phyloP scores from a whole-genome alignment of 2,113 vertebrate genomes.

The Platycercus adscitus region DNA sequence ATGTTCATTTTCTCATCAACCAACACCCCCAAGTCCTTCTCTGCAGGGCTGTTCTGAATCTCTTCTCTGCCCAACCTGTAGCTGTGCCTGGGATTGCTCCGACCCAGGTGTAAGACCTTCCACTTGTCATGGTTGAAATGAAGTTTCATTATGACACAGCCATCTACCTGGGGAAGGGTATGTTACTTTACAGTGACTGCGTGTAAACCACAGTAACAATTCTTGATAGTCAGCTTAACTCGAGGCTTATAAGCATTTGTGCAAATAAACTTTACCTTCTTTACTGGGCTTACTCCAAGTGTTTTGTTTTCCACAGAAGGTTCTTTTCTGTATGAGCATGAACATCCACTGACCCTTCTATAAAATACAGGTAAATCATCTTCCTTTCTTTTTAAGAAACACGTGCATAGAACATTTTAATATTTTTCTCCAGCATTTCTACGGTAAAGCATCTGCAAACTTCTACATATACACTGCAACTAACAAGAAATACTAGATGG shows the following conservation, averaged over 20 bases:
- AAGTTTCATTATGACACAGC: neutral
- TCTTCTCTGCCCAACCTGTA: too few species aligned
- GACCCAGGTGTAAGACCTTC: too few species aligned
- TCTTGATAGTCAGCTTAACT: neutral
- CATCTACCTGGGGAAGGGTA: neutral
- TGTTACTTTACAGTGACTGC: neutral
- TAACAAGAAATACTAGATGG: neutral
- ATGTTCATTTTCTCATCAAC: too few species aligned
- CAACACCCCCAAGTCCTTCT: too few species aligned
- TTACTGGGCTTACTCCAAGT: neutral
- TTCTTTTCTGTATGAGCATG: neutral
- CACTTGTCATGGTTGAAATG: too few species aligned
- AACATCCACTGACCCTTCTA: neutral
- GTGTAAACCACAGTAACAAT: neutral
- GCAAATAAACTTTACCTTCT: neutral
- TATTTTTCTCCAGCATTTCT: neutral
- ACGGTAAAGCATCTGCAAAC: neutral
- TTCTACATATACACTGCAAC: neutral
- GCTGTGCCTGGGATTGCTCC: too few species aligned
- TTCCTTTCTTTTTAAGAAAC: neutral
- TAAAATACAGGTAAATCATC: neutral
- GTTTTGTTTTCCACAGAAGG: neutral
- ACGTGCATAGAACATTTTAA: neutral
- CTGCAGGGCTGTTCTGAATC: too few species aligned
- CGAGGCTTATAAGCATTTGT: accelerated